A percentile compares a stretch with the other conserved stretches of the same genome.
Evolutionary conservation across 2,888 invertebrate genomes (phyloP).

Genomic region (Bombyx huttoni): DNA sequence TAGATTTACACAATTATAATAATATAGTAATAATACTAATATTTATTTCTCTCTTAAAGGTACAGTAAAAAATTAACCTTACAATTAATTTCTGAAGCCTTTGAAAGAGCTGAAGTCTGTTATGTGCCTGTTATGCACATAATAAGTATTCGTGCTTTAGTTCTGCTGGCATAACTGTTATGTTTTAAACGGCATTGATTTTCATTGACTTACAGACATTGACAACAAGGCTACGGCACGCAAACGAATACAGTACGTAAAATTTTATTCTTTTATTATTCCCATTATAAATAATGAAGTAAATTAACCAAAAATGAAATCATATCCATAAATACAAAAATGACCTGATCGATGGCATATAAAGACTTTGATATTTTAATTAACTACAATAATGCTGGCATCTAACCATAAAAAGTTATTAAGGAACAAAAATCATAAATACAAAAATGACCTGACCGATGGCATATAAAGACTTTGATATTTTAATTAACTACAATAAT

Average conservation of each 20-base stretch:
- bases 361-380: neutral
- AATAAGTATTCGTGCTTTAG: no score
- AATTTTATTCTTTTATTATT: neutral
- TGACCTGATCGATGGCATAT: neutral
- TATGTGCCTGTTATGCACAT: no score
- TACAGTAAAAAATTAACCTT: no score
- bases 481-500: neutral
- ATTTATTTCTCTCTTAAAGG: no score
- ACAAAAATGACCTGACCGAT: no score
- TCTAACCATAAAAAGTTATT: conserved; percentile 3
- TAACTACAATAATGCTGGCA: neutral
- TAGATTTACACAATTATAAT: no score
- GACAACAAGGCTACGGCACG: neutral
- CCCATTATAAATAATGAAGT: neutral
- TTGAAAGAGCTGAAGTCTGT: no score
- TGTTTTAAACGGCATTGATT: no score
- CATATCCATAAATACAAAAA: neutral
- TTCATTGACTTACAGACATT: neutral
- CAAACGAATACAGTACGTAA: neutral
- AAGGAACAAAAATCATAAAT: conserved; percentile 1
- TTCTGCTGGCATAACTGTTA: no score
- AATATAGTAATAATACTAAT: no score
- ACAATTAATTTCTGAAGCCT: no score
- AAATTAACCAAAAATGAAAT: neutral
- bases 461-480: neutral